These are phyloP conservation scores for Cybosia mesomella DNA, from an alignment of 2,888 invertebrate genomes.

Conservation along the genomic window DNA sequence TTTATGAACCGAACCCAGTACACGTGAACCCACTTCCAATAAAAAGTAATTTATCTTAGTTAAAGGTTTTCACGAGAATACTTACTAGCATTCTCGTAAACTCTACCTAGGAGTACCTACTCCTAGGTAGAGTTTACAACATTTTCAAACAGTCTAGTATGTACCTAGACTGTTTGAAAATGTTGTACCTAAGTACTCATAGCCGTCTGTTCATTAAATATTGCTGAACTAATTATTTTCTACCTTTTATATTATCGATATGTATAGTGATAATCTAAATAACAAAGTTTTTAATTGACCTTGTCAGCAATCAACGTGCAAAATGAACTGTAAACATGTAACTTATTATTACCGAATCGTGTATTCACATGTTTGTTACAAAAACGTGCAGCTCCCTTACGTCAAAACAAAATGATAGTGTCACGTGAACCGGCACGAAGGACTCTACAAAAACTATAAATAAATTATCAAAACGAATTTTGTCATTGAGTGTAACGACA, in stretches of 20 bases:
- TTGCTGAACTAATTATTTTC: not conserved
- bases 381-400: slow-evolving; percentile 21
- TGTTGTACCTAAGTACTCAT: not conserved
- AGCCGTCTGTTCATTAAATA: slow-evolving; percentile 3
- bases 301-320: slow-evolving; percentile 11
- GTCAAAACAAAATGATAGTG: slow-evolving; percentile 38
- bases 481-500: not conserved
- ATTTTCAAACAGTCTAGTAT: too few species aligned
- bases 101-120: too few species aligned
- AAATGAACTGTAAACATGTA: slow-evolving; percentile 14
- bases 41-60: too few species aligned
- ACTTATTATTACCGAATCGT: slow-evolving; percentile 11
- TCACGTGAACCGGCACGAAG: slow-evolving; percentile 37
- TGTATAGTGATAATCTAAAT: slow-evolving; percentile 14
- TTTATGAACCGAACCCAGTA: too few species aligned
- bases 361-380: slow-evolving; percentile 17
- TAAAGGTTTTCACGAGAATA: not conserved
- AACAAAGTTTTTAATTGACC: slow-evolving; percentile 17
- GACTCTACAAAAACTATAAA: slow-evolving; percentile 14
- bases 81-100: not conserved
- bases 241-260: not conserved
- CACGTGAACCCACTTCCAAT: too few species aligned
- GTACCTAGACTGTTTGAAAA: not conserved
- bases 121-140: too few species aligned
- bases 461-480: slow-evolving; percentile 16